Conservation (phyloP, 2,113 vertebrate genomes). For the Hymenochirus boettgeri region DNA sequence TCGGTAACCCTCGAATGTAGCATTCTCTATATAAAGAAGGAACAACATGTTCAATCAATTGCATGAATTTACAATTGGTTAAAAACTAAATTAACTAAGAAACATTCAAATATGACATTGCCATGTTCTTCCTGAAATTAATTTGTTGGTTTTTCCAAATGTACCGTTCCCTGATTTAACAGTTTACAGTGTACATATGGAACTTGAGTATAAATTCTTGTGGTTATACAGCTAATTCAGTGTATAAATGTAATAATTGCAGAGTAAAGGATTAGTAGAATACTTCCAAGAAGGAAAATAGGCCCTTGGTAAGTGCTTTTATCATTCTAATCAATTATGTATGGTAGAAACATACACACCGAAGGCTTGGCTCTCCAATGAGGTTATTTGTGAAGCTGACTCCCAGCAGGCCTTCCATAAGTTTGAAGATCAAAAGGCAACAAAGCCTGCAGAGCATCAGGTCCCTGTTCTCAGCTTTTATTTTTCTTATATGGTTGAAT, state of each 20-base stretch:
- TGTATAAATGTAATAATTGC: slow-evolving; percentile 38
- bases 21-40: too few relatives aligned
- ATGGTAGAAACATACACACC: slow-evolving; percentile 35
- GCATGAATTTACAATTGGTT: too few relatives aligned
- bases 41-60: too few relatives aligned
- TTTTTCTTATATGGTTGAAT: slow-evolving; percentile 9
- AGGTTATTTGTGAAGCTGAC: slow-evolving; percentile 35
- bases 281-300: slow-evolving; percentile 27
- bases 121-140: neutral
- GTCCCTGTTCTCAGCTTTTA: slow-evolving; percentile 14
- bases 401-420: slow-evolving; percentile 36
- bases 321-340: slow-evolving; percentile 42
- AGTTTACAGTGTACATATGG: neutral
- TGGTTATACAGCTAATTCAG: neutral
- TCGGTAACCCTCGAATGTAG: too few relatives aligned
- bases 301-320: slow-evolving; percentile 28
- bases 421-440: slow-evolving; percentile 37
- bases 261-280: slow-evolving; percentile 25
- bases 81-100: neutral
- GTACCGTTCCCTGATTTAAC: neutral
- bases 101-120: neutral
- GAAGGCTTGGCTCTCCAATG: slow-evolving; percentile 38
- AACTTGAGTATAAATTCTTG: neutral
- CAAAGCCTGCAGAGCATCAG: slow-evolving; percentile 13
- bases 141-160: neutral